Evolutionary conservation across 2,113 vertebrate genomes (phyloP).

Genomic region (Chrysemys picta): DNA sequence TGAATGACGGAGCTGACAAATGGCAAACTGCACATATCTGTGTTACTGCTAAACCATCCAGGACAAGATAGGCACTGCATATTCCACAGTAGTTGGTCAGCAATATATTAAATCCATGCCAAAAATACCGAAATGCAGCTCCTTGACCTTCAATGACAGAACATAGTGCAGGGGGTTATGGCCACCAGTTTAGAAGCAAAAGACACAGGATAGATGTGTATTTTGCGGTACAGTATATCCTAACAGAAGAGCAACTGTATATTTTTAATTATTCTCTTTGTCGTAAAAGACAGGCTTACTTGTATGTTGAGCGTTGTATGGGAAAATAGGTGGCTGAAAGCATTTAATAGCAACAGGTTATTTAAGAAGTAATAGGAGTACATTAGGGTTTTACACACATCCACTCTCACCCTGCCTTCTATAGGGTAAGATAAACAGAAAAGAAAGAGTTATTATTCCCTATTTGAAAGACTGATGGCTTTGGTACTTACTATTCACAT

Average conservation of each 20-base stretch:
- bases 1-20: constrained; percentile 1
- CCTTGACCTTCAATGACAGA: neutral
- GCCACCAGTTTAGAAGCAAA: constrained; percentile 29
- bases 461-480: neutral
- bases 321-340: neutral
- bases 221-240: neutral
- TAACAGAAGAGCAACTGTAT: neutral
- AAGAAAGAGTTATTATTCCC: neutral
- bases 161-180: neutral
- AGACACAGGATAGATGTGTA: neutral
- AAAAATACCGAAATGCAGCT: neutral
- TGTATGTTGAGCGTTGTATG: neutral
- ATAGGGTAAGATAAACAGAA: neutral
- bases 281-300: neutral
- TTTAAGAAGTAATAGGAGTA: neutral
- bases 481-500: neutral
- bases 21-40: neutral
- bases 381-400: neutral
- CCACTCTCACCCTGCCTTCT: neutral
- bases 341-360: neutral
- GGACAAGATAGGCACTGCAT: neutral
- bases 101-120: neutral
- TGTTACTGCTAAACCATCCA: neutral
- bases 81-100: neutral
- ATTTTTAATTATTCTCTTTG: neutral